Evolutionary conservation across 2,888 invertebrate genomes (phyloP), one percentile per base, ranked within the genome.

Genomic region (Orthonevra nobilis): DNA sequence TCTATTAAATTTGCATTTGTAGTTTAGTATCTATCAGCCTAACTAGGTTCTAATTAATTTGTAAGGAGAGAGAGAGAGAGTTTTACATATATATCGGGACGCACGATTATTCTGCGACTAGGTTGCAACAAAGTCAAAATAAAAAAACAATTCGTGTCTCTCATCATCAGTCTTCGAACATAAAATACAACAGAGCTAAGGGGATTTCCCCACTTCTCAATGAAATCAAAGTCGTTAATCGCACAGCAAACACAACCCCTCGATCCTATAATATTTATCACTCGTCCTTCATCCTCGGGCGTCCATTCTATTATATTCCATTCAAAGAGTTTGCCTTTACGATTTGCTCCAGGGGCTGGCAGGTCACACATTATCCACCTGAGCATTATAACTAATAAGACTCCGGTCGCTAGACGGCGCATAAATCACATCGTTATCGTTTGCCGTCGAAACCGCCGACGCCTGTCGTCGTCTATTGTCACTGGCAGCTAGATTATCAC

Each of bases 341-440:
- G 66, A 61, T 48, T 72, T 60, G 28, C 44, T 10, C 36, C 72
- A 68, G 19, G 79, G 48, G 61, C 60, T 61, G 56, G 56, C 50
- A 68, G 79, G 79, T 79, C 79, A 79, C 79, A 79, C 79, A 17
- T 68, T 79, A 79, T 79, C 79, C 79, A 79, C 79, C 79, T 79
- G 72, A 30, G 73, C 61, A 50, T 73, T 86, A 79, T 87, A 88
- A 83, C 88, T 89, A 81, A 88, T 79, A 82, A 89, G 81, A 81
- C 88, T 89, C 63, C 87, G 85, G 84, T 89, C 88, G 77, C 87
- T 88, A 46, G 84, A 83, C 23, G 88, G 88, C 0, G 88, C 87
- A 84, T 89, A 88, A 85, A 88, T 88, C 83, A 88, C 82, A 68
- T 88, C 88, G 60, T 84, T 83, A 79, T 74, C 81, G 74, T 74